Conservation (phyloP, 2,888 invertebrate species). For the Cosmia pyralina region DNA sequence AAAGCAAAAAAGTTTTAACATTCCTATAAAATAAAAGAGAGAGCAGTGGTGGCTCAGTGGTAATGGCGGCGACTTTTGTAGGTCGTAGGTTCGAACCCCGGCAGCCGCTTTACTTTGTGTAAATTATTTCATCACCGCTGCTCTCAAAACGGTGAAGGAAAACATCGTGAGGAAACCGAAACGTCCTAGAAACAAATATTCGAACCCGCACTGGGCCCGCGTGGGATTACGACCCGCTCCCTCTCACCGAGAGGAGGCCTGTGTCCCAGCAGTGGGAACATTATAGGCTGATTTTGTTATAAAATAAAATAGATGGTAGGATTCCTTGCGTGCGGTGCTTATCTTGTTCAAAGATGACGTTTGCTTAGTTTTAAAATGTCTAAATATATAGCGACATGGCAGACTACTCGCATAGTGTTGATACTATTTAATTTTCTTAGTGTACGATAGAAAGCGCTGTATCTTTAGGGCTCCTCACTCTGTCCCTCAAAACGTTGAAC, state of each 20-base stretch:
- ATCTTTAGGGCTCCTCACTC: conserved; percentile 51
- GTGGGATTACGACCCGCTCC: no score
- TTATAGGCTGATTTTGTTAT: background rate
- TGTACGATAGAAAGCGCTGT: conserved; percentile 30
- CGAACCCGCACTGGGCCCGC: no score
- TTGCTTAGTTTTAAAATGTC: background rate
- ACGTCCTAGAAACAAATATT: no score
- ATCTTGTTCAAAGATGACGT: background rate
- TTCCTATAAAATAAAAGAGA: conserved; percentile 8
- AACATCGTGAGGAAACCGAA: no score
- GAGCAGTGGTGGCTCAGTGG: no score
- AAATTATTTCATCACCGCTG: no score
- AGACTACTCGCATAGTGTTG: conserved; percentile 31
- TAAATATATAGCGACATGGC: conserved; percentile 33
- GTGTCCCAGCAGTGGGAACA: no score
- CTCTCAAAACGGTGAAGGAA: no score
- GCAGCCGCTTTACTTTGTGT: no score
- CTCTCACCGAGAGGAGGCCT: no score
- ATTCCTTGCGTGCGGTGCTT: background rate
- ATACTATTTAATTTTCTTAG: conserved; percentile 36
- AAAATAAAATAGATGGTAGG: background rate
- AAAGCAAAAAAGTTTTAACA: background rate
- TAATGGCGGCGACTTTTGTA: no score
- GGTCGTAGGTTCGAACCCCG: no score
- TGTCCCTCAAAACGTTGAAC: conserved; percentile 18